Base-by-base conservation (phyloP, 2,888 invertebrate species). In the Gari tellinella region DNA sequence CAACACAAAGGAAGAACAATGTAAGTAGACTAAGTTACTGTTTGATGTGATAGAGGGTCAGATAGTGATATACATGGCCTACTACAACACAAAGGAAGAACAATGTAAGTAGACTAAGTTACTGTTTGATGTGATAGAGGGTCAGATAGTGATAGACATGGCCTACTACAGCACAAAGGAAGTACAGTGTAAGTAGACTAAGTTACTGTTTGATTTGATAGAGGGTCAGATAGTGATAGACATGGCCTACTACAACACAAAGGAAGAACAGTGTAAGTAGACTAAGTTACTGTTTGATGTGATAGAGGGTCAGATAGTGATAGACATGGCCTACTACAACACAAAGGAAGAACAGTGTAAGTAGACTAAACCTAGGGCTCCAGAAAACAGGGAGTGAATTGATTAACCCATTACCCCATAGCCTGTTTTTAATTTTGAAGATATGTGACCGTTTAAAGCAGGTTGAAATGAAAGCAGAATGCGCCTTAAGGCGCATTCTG, bases 91-190 rank as follows among this genome's bases (percentile, higher is more conserved):
- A 12, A 40, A 40, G n/a, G n/a, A n/a, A 40, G 40, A 40, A 40
- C 40, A 40, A 12, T 40, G 40, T 40, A 40, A 40, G 40, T 40
- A 15, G 15, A 15, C 14, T n/a, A n/a, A n/a, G n/a, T n/a, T n/a
- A n/a, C n/a, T n/a, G n/a, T 96, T 96, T 87, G 92, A 92, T 75
- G 95, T 94, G 85, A 94, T 95, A 51, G 95, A 97, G 74, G 95
- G 94, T 48, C 73, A 79, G 31, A 91, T 93, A 23, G 95, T 97
- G 80, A 96, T 99, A 85, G 97, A 98, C 92, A 95, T 95, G 90
- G 98, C 98, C 89, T 99, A 99, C 92, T 98, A 99, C 91, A 95
- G 95, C 88, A 95, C 96, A 81, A 99, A 99, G 92, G 98, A 99
- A 92, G 96, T 96, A 91, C 99, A 99, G 92, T 99, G 96, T 96